Evolutionary conservation across 1,140 invertebrate species (phyloP).

Genomic region (Calycopis cecrops): DNA sequence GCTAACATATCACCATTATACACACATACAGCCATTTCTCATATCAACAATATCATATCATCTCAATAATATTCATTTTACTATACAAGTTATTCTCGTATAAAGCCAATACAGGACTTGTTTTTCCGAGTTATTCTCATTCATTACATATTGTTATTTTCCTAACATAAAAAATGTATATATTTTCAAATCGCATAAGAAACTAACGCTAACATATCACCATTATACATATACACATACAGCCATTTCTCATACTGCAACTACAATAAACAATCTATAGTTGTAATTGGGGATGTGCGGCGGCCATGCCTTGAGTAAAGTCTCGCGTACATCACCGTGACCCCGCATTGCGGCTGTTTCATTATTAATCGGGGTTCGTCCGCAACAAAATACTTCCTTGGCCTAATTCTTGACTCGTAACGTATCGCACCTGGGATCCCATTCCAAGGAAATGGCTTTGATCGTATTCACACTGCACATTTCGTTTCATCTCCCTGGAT

Average conservation of each 20-base stretch:
- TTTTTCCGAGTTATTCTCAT: no score
- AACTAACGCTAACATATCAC: no score
- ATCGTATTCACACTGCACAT: neutral
- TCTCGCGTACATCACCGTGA: constrained; percentile 11
- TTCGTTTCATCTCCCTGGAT: neutral
- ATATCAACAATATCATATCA: no score
- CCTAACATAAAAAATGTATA: no score
- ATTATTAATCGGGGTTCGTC: constrained; percentile 27
- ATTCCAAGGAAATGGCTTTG: neutral
- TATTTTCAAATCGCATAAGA: no score
- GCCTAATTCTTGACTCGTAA: constrained; percentile 22
- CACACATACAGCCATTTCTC: no score
- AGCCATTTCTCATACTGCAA: neutral
- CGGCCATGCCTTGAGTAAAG: neutral
- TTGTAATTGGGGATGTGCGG: constrained; percentile 2
- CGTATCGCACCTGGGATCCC: constrained; percentile 9
- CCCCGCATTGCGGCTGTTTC: constrained; percentile 24
- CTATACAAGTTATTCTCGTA: no score
- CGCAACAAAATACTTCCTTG: constrained; percentile 26
- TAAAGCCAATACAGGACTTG: no score
- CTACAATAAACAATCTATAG: constrained; percentile 4
- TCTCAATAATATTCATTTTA: no score
- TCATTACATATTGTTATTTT: no score
- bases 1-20: no score
- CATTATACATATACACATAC: no score